phyloP scores from a whole-genome alignment of 92 coral and sea anemone genomes.

The Bergia puertoricense region DNA sequence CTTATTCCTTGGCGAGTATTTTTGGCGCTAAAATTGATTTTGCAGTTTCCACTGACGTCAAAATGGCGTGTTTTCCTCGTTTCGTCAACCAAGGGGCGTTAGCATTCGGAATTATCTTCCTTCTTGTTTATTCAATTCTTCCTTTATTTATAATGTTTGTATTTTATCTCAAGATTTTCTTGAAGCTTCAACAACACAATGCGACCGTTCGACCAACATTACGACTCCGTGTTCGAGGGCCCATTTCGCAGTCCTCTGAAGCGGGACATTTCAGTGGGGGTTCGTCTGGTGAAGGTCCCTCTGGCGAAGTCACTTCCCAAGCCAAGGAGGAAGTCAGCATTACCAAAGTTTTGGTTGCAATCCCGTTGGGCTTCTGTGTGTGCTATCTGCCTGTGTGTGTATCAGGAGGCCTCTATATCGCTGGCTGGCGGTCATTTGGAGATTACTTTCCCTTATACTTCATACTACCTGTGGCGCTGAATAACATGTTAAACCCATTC shows the following conservation, averaged over 20 bases:
- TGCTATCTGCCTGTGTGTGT: slow-evolving; percentile 18
- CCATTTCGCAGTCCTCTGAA: background rate
- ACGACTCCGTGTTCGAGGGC: background rate
- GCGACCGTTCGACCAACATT: background rate
- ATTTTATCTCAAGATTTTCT: background rate
- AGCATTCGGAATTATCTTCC: background rate
- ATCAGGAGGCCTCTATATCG: background rate
- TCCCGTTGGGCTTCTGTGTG: slow-evolving; percentile 1
- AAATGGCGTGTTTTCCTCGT: background rate
- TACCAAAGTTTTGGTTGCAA: background rate
- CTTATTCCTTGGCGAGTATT: background rate
- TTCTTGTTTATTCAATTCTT: background rate
- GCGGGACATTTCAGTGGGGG: background rate
- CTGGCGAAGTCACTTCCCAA: background rate
- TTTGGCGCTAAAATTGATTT: background rate
- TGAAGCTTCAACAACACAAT: slow-evolving; percentile 17
- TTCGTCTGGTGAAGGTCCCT: background rate
- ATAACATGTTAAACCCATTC: background rate
- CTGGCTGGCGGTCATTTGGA: background rate
- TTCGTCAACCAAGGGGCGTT: background rate
- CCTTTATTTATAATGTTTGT: background rate
- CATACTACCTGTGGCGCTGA: background rate
- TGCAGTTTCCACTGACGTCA: background rate
- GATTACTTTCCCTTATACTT: background rate
- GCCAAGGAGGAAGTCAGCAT: slow-evolving; percentile 1